A percentile compares a stretch with the other conserved stretches of the same genome.
These are phyloP conservation scores for Ifrita kowaldi DNA, from an alignment of 2,113 vertebrate genomes.

Conservation along the genomic window DNA sequence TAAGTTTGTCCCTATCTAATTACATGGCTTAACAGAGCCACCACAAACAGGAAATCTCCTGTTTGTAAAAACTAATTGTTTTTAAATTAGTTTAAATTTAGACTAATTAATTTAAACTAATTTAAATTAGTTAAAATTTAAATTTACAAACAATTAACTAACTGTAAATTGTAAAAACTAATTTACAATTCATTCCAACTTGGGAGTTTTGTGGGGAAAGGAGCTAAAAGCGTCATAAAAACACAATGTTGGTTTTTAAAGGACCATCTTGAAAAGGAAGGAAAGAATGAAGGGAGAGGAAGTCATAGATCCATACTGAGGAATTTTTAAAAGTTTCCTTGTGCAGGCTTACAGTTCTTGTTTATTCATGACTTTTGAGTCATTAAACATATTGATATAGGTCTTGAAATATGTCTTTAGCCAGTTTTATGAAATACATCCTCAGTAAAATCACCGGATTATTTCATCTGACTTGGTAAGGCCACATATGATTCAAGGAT, in stretches of 20 bases:
- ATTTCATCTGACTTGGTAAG: neutral
- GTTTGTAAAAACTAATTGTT: no score
- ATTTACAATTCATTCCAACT: neutral
- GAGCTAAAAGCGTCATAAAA: neutral
- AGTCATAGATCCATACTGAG: neutral
- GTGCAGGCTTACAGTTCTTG: neutral
- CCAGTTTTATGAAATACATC: neutral
- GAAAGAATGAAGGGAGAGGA: neutral
- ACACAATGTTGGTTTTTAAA: neutral
- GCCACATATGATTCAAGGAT: neutral
- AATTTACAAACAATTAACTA: no score
- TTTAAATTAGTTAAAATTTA: no score
- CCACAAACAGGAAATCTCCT: rapidly evolving
- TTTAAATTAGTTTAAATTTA: no score
- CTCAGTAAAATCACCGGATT: neutral
- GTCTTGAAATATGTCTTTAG: neutral
- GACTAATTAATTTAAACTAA: no score
- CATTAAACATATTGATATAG: neutral
- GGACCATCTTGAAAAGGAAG: neutral
- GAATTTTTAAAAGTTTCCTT: neutral
- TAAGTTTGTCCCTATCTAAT: neutral
- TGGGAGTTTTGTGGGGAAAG: neutral
- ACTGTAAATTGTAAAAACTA: neutral
- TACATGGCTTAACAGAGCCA: neutral
- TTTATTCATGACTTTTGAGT: neutral